Evolutionary conservation across 2,888 invertebrate species (phyloP).

Genomic region (Archaeoteleia sp.): DNA sequence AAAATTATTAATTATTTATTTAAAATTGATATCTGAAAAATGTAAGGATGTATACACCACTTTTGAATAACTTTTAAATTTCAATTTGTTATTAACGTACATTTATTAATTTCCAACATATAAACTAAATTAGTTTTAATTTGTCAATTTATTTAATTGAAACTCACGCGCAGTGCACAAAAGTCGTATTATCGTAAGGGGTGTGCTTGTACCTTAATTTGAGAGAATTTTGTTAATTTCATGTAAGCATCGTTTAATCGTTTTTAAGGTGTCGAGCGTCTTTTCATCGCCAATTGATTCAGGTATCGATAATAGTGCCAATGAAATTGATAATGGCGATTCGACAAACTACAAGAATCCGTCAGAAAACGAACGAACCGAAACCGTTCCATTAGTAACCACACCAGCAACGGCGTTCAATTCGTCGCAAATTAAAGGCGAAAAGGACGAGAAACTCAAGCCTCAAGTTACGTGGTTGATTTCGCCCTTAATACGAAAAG

Average conservation of each 20-base stretch:
- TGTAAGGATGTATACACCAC: no score
- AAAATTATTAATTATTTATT: no score
- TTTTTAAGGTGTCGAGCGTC: conserved; percentile 26
- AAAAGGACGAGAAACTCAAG: conserved; percentile 2
- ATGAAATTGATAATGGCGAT: conserved; percentile 52
- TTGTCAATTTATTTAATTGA: no score
- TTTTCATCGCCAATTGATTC: conserved; percentile 55
- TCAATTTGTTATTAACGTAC: no score
- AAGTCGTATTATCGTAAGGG: no score
- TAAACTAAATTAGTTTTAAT: no score
- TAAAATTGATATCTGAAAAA: no score
- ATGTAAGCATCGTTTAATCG: background rate
- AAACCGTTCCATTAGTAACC: background rate
- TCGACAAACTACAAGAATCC: conserved; percentile 7
- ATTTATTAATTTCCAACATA: no score
- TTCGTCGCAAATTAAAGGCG: background rate
- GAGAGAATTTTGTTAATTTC: no score
- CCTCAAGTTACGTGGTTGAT: conserved; percentile 52
- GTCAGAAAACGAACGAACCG: background rate
- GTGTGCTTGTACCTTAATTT: no score
- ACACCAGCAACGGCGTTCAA: background rate
- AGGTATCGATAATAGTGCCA: conserved; percentile 36
- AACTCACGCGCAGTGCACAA: no score
- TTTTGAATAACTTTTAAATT: no score
- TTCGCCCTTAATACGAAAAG: conserved; percentile 57